These are phyloP conservation scores for Dipus sagitta DNA, from an alignment of 2,797 vertebrate species.

Conservation along the genomic window DNA sequence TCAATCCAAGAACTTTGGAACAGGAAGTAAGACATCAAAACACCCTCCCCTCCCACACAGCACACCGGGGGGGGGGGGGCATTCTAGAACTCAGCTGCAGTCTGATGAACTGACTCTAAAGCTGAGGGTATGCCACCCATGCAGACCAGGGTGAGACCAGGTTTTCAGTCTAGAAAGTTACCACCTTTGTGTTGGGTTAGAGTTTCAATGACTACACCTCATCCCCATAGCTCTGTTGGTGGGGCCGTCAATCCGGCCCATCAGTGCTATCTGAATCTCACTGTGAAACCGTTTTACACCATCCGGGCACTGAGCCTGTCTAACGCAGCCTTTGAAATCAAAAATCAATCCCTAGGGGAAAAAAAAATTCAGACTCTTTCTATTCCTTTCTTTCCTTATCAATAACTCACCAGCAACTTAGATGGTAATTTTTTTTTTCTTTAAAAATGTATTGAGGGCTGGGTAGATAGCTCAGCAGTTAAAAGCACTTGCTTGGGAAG, in stretches of 20 bases:
- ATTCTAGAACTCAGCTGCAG: neutral
- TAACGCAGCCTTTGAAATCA: slow-evolving; percentile 13
- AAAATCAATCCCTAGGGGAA: neutral
- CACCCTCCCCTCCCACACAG: accelerated
- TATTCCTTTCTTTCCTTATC: slow-evolving; percentile 28
- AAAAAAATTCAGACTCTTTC: neutral
- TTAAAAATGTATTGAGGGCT: neutral
- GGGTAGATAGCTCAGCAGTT: too few relatives aligned
- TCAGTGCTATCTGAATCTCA: neutral
- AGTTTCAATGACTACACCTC: neutral
- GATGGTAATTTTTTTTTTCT: slow-evolving; percentile 1
- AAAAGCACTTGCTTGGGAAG: too few relatives aligned
- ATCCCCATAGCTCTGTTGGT: neutral
- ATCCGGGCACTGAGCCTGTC: neutral
- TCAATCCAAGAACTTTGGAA: slow-evolving; percentile 87
- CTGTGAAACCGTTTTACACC: neutral
- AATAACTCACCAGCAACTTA: neutral
- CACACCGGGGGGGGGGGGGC: neutral
- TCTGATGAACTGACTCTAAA: neutral
- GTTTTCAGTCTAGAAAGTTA: neutral
- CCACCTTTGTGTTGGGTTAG: neutral
- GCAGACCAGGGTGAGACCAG: neutral
- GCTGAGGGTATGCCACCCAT: neutral
- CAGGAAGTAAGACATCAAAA: slow-evolving; percentile 91
- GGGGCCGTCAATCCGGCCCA: neutral